Percentiles rank a stretch among this genome's conserved stretches.
phyloP scores from a whole-genome alignment of 2,888 invertebrate species.

The Ischnus inquisitorius region DNA sequence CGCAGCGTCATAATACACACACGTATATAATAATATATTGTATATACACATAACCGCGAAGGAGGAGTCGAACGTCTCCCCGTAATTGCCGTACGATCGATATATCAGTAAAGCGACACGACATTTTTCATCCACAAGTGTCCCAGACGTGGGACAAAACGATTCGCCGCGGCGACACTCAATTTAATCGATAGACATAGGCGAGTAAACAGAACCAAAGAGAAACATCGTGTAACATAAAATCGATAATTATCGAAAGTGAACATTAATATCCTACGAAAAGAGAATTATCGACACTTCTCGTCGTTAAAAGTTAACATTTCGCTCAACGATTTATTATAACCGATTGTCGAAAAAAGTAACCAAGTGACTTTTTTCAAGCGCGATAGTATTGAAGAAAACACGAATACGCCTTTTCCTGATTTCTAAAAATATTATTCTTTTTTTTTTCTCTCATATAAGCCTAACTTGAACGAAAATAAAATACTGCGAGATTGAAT shows the following conservation, averaged over 20 bases:
- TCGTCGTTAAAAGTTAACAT: background rate
- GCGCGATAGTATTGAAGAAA: no score
- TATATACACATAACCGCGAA: background rate
- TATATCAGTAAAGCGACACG: constrained; percentile 1
- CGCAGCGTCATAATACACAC: constrained; percentile 30
- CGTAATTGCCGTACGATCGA: constrained; percentile 26
- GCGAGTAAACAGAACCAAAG: background rate
- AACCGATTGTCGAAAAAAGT: no score
- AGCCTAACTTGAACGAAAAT: no score
- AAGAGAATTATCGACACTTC: background rate
- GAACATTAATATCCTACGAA: background rate
- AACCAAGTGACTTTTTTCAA: no score
- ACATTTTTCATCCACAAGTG: constrained; percentile 13
- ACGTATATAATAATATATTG: background rate
- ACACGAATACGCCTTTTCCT: no score
- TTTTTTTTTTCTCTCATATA: no score
- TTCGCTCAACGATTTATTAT: background rate
- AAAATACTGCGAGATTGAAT: no score
- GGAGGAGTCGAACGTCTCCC: background rate
- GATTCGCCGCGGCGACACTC: constrained; percentile 7
- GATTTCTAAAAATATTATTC: no score
- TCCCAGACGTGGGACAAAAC: background rate
- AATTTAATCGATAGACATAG: background rate
- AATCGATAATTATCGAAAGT: background rate
- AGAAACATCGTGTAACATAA: background rate